Evolutionary conservation across 2,797 vertebrate genomes (phyloP).

Genomic region (Sebastiscus tertius): DNA sequence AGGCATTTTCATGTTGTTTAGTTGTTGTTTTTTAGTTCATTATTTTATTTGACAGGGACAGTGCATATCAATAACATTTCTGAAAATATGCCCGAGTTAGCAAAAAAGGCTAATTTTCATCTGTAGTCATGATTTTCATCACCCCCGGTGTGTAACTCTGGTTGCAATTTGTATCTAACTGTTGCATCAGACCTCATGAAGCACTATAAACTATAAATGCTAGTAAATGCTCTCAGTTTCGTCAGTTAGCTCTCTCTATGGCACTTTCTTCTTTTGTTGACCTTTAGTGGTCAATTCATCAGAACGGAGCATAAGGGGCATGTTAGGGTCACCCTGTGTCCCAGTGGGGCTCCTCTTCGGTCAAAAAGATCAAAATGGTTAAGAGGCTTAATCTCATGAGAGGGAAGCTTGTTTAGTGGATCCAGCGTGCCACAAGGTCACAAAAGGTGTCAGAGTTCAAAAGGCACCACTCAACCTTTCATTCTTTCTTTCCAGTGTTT

Average conservation of each 20-base stretch:
- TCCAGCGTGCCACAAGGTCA: constrained; percentile 37
- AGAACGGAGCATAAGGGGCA: constrained; percentile 18
- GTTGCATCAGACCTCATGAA: not conserved
- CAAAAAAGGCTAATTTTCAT: too few relatives aligned
- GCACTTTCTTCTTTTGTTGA: constrained; percentile 35
- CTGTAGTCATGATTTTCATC: too few relatives aligned
- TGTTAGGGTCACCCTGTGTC: constrained; percentile 47
- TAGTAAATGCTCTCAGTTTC: not conserved
- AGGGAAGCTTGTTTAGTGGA: constrained; percentile 35
- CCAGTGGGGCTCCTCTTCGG: constrained; percentile 38
- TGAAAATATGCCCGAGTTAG: too few relatives aligned
- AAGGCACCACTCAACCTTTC: constrained; percentile 29
- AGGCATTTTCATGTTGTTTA: too few relatives aligned
- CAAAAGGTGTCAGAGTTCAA: constrained; percentile 45
- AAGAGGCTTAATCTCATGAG: constrained; percentile 60
- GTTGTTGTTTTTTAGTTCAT: too few relatives aligned
- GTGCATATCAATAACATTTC: too few relatives aligned
- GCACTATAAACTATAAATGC: not conserved
- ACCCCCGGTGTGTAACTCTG: not conserved
- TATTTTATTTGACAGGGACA: accelerated
- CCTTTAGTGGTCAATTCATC: constrained; percentile 45
- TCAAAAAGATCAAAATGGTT: constrained; percentile 55
- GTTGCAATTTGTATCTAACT: not conserved
- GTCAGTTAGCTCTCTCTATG: not conserved
- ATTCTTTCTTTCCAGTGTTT: not conserved